Evolutionary conservation across 2,888 invertebrate genomes (phyloP).

Genomic region (Panopea generosa): DNA sequence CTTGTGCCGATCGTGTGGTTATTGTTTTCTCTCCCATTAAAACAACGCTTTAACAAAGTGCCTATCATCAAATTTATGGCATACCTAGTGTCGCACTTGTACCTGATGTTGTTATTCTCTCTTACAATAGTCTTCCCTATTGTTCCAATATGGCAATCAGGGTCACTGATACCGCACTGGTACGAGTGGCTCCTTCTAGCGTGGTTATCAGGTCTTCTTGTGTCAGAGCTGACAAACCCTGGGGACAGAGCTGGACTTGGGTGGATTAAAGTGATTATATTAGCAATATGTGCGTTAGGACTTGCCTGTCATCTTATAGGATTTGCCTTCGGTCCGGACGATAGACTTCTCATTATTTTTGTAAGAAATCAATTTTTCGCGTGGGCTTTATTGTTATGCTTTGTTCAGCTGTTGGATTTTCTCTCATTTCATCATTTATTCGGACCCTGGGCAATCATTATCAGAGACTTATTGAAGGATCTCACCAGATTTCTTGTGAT

Average conservation of each 20-base stretch:
- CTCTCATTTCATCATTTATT: constrained; percentile 99
- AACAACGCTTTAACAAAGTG: constrained; percentile 98
- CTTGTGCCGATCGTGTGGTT: constrained; percentile 98
- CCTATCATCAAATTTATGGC: constrained; percentile 99
- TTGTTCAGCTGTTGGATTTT: constrained; percentile 97
- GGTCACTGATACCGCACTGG: constrained; percentile 93
- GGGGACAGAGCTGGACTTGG: constrained; percentile 98
- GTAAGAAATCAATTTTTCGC: constrained; percentile 99
- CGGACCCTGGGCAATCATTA: constrained; percentile 99
- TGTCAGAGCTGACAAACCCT: constrained; percentile 98
- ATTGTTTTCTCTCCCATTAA: constrained; percentile 96
- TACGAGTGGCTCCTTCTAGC: constrained; percentile 98
- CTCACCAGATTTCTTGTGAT: constrained; percentile 98
- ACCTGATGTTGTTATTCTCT: constrained; percentile 96
- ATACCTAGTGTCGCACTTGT: constrained; percentile 99
- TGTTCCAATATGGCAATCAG: constrained; percentile 83
- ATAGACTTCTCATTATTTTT: constrained; percentile 91
- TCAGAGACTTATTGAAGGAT: constrained; percentile 91
- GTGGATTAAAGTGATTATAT: constrained; percentile 89
- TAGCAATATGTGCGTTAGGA: constrained; percentile 90
- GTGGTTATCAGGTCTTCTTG: constrained; percentile 96
- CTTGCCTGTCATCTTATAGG: constrained; percentile 92
- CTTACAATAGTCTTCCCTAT: constrained; percentile 88
- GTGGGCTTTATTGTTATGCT: constrained; percentile 96
- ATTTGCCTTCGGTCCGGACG: constrained; percentile 84